Conservation (phyloP, 2,113 vertebrate genomes). For the Poeciliopsis retropinna region DNA sequence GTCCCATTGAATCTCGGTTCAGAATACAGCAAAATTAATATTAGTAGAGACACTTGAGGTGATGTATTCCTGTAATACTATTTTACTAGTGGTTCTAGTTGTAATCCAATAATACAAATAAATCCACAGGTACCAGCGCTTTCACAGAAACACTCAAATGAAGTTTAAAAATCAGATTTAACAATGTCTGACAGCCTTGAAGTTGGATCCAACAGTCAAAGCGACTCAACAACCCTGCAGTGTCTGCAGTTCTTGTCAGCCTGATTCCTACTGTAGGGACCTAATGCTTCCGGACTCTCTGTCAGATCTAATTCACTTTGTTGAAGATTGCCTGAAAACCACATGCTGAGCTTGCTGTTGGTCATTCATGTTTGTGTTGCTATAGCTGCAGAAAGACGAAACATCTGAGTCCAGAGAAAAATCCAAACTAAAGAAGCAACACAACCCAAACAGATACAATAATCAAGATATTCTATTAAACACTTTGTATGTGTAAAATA, state of each 20-base stretch:
- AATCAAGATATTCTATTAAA: background rate
- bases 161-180: background rate
- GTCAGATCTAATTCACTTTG: conserved; percentile 28
- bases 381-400: background rate
- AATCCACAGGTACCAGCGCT: too few relatives aligned
- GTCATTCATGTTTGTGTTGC: conserved; percentile 8
- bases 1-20: too few relatives aligned
- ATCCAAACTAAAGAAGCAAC: background rate
- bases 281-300: conserved; percentile 22
- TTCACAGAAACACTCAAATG: background rate
- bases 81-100: background rate
- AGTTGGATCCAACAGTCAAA: background rate
- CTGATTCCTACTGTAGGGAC: background rate
- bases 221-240: background rate
- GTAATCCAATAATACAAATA: too few relatives aligned
- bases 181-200: background rate
- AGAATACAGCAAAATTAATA: background rate
- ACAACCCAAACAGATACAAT: background rate
- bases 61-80: background rate
- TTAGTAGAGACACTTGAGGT: background rate
- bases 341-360: conserved; percentile 6
- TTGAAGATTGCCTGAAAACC: conserved; percentile 3
- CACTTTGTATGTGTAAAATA: background rate
- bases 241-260: conserved; percentile 11
- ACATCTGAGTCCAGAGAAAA: background rate